These are phyloP conservation scores for Tridacna crocea DNA, from an alignment of 2,888 invertebrate genomes.

Conservation along the genomic window DNA sequence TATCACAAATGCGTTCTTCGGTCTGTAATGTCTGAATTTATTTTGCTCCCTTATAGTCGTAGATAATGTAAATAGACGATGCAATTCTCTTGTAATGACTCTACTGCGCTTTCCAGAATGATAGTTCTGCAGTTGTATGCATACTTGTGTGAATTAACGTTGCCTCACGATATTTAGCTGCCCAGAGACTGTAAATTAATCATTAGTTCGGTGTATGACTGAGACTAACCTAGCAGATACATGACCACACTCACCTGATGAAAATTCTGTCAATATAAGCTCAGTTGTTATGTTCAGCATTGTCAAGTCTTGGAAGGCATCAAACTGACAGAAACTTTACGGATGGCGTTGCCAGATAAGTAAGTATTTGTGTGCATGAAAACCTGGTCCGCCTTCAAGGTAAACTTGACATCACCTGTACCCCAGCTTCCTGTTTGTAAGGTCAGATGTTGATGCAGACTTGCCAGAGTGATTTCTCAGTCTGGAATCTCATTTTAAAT, in stretches of 20 bases:
- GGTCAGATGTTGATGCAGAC: not conserved
- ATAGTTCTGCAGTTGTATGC: not conserved
- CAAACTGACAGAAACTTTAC: not conserved
- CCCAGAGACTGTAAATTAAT: not conserved
- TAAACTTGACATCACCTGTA: not conserved
- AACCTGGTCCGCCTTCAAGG: not conserved
- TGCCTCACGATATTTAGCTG: not conserved
- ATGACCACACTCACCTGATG: not conserved
- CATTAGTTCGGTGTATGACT: not conserved
- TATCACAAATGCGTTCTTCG: slow-evolving; percentile 38
- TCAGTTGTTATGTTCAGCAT: too few species aligned
- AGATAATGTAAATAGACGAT: slow-evolving; percentile 43
- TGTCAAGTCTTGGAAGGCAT: not conserved
- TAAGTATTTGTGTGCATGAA: slow-evolving; percentile 17
- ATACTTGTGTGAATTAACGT: not conserved
- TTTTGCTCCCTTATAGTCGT: slow-evolving; percentile 13
- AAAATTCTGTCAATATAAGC: not conserved
- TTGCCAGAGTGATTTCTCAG: too few species aligned
- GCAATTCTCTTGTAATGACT: not conserved
- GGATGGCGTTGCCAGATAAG: slow-evolving; percentile 51
- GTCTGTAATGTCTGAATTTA: slow-evolving; percentile 53
- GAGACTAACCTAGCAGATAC: slow-evolving; percentile 5
- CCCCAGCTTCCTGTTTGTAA: slow-evolving; percentile 24
- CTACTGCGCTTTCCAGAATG: not conserved
- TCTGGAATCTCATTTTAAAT: too few species aligned